Conservation (phyloP, 2,888 invertebrate genomes). For the Ceriagrion tenellum region DNA sequence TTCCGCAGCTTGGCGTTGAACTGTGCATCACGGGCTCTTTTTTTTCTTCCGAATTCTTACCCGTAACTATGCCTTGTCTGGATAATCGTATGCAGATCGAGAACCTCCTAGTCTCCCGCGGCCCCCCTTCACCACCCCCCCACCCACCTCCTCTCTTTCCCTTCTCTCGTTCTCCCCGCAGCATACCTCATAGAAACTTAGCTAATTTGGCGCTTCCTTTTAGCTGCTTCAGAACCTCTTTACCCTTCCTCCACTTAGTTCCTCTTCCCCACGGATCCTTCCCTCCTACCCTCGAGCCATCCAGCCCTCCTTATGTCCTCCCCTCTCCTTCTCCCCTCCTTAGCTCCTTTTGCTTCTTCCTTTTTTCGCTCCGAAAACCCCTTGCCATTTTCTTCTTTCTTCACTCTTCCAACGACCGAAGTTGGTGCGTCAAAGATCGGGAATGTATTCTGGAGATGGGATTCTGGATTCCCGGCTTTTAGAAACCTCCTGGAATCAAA, state of each 20-base stretch:
- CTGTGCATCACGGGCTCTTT: not conserved
- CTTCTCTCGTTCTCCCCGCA: not conserved
- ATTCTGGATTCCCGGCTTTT: no score
- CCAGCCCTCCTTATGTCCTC: not conserved
- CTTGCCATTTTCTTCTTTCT: not conserved
- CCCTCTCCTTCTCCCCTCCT: not conserved
- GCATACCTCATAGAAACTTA: conserved; percentile 57
- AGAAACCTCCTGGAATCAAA: no score
- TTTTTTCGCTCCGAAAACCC: not conserved
- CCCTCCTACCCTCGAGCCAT: not conserved
- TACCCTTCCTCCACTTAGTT: not conserved
- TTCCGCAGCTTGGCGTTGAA: not conserved
- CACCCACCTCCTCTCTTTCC: not conserved
- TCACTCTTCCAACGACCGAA: not conserved
- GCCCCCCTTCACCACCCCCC: not conserved
- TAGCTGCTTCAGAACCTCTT: conserved; percentile 15
- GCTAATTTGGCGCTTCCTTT: conserved; percentile 54
- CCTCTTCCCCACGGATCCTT: not conserved
- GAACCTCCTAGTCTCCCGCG: not conserved
- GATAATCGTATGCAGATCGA: conserved; percentile 56
- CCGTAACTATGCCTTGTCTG: conserved; percentile 56
- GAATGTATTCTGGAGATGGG: no score
- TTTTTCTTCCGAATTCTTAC: not conserved
- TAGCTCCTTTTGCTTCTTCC: not conserved
- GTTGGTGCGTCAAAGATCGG: not conserved